phyloP scores from a whole-genome alignment of 2,888 invertebrate species.

The Leucophora obtusa region DNA sequence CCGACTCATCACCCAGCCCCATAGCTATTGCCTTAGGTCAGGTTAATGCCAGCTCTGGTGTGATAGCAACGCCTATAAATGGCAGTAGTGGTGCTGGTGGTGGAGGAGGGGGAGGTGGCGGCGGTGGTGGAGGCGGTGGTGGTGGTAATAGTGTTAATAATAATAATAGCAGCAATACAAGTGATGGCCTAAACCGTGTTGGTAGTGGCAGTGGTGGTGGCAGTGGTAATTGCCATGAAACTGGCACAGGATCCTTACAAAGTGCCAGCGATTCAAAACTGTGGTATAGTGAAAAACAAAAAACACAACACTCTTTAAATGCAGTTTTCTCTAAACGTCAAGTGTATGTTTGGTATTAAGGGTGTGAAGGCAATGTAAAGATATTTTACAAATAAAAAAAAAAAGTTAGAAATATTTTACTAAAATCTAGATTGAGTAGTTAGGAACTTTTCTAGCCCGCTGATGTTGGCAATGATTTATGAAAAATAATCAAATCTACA shows the following conservation, averaged over 20 bases:
- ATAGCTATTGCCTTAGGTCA: slow-evolving; percentile 87
- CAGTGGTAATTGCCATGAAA: slow-evolving; percentile 73
- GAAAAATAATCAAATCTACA: no score
- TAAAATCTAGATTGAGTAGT: not conserved
- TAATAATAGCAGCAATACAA: slow-evolving; percentile 75
- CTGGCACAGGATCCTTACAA: slow-evolving; percentile 77
- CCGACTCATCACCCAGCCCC: slow-evolving; percentile 93
- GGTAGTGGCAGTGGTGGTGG: slow-evolving; percentile 76
- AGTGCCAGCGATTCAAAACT: slow-evolving; percentile 78
- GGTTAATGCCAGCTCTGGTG: slow-evolving; percentile 78
- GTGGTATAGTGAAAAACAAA: slow-evolving; percentile 73
- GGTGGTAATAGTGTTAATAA: slow-evolving; percentile 77
- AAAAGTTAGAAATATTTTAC: not conserved
- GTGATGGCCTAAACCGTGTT: slow-evolving; percentile 78
- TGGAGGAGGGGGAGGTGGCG: slow-evolving; percentile 65
- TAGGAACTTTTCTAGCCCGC: not conserved
- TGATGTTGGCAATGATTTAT: no score
- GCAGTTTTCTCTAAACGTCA: slow-evolving; percentile 7
- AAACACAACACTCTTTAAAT: not conserved
- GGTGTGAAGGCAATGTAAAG: slow-evolving; percentile 4
- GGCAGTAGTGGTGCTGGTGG: slow-evolving; percentile 72
- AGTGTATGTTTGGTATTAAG: slow-evolving; percentile 19
- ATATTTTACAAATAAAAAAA: slow-evolving; percentile 5
- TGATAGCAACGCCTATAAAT: slow-evolving; percentile 77
- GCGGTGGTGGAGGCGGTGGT: slow-evolving; percentile 66